Conservation (phyloP, 2,797 vertebrate species). For the Salmo trutta region DNA sequence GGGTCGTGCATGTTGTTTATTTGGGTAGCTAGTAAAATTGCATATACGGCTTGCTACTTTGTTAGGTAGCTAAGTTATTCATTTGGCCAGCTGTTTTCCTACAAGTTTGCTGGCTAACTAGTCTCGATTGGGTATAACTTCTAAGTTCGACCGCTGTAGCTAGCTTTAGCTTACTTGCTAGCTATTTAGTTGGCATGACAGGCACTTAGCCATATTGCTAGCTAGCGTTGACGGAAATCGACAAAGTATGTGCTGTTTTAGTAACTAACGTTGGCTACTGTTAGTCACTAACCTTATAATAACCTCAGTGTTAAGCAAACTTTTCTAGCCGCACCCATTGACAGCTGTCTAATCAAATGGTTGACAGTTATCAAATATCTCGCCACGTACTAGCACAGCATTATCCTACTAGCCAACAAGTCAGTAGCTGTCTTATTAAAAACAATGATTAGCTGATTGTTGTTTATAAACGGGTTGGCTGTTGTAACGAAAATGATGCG, state of each 20-base stretch:
- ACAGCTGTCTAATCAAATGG: too few species aligned
- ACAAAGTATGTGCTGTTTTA: neutral
- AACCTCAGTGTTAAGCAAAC: too few species aligned
- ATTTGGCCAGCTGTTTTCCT: neutral
- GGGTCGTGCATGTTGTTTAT: neutral
- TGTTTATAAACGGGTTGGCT: too few species aligned
- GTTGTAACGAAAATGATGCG: too few species aligned
- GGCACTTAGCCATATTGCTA: too few species aligned
- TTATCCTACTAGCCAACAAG: too few species aligned
- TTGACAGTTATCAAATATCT: too few species aligned
- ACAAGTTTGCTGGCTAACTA: neutral
- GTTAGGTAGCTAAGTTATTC: neutral
- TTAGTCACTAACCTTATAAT: neutral
- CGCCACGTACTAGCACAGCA: too few species aligned
- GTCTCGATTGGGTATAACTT: neutral
- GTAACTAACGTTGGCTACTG: neutral
- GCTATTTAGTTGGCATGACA: neutral
- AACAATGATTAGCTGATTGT: too few species aligned
- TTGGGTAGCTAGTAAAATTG: neutral
- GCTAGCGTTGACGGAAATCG: neutral
- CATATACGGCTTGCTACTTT: constrained; percentile 4
- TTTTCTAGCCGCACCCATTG: too few species aligned
- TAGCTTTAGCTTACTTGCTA: constrained; percentile 17
- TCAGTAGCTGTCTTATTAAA: too few species aligned
- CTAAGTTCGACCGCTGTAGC: neutral